Conservation (phyloP, 1,140 invertebrate genomes). For the Brachionus asplanchnoidis region DNA sequence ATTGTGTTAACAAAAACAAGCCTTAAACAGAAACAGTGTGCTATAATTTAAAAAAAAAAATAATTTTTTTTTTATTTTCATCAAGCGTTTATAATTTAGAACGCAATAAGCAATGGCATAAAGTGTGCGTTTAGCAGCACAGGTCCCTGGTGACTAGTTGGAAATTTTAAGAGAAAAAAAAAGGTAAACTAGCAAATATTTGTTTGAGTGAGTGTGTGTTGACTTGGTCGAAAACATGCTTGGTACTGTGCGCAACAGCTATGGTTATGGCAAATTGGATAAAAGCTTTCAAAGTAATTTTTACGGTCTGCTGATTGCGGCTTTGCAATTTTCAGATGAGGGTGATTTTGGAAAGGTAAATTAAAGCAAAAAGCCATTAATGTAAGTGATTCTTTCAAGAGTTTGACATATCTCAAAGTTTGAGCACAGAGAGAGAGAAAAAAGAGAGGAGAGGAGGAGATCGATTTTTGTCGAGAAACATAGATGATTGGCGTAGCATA, state of each 20-base stretch:
- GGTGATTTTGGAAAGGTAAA: not conserved
- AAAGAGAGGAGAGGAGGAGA: not conserved
- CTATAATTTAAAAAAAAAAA: not conserved
- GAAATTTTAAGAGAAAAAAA: not conserved
- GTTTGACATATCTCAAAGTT: not conserved
- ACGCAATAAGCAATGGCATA: not conserved
- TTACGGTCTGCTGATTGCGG: not conserved
- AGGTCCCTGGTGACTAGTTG: not conserved
- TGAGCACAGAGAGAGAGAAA: too few relatives aligned
- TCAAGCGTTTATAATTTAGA: slow-evolving; percentile 20
- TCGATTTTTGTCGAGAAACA: not conserved
- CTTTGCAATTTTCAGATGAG: not conserved
- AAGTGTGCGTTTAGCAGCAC: not conserved
- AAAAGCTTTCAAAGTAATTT: not conserved
- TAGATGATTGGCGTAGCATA: not conserved
- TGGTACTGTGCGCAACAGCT: too few relatives aligned
- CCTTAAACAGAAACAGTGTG: not conserved
- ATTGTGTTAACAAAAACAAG: not conserved
- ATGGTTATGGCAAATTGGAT: not conserved
- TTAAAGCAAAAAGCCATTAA: slow-evolving; percentile 15
- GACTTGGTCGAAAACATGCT: too few relatives aligned
- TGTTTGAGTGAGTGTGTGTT: too few relatives aligned
- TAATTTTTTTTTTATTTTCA: too few relatives aligned
- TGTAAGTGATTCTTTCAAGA: slow-evolving; percentile 34
- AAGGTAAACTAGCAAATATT: not conserved